Conservation (phyloP, 30 jellyfish, hydroid and myxozoan genomes). For the Sanderia malayensis region DNA sequence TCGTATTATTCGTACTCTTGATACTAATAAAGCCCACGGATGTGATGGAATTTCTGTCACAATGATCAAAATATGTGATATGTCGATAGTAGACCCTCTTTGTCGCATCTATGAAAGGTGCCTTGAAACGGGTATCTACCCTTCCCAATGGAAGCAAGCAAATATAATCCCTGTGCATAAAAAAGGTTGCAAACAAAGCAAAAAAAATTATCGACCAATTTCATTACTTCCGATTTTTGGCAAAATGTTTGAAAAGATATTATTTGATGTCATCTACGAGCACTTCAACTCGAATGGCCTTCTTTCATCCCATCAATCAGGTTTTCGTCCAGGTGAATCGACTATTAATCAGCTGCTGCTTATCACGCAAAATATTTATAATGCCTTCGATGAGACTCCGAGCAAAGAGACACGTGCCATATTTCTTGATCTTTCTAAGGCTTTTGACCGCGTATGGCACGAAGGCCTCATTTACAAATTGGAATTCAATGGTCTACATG, state of each 20-base stretch:
- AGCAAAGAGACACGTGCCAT: conserved; percentile 20
- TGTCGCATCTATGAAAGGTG: conserved; percentile 21
- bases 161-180: conserved; percentile 50
- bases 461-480: conserved; percentile 12
- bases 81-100: conserved; percentile 30
- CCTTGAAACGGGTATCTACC: conserved; percentile 32
- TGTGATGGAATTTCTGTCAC: not conserved
- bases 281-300: conserved; percentile 26
- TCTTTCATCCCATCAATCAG: conserved; percentile 12
- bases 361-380: conserved; percentile 3
- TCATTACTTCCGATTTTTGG: too few relatives aligned
- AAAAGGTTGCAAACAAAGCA: conserved; percentile 48
- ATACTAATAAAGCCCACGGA: conserved; percentile 19
- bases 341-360: conserved; percentile 14
- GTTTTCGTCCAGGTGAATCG: too few relatives aligned
- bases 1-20: conserved; percentile 8
- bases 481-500: conserved; percentile 18
- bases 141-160: conserved; percentile 48
- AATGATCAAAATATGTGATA: not conserved
- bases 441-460: conserved; percentile 25
- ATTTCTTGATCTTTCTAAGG: conserved; percentile 18
- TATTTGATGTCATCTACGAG: conserved; percentile 57
- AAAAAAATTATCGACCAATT: conserved; percentile 40
- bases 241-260: conserved; percentile 28
- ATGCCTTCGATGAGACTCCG: conserved; percentile 15